These are phyloP conservation scores for Ariolimax columbianus DNA, from an alignment of 2,888 invertebrate species.

Conservation along the genomic window DNA sequence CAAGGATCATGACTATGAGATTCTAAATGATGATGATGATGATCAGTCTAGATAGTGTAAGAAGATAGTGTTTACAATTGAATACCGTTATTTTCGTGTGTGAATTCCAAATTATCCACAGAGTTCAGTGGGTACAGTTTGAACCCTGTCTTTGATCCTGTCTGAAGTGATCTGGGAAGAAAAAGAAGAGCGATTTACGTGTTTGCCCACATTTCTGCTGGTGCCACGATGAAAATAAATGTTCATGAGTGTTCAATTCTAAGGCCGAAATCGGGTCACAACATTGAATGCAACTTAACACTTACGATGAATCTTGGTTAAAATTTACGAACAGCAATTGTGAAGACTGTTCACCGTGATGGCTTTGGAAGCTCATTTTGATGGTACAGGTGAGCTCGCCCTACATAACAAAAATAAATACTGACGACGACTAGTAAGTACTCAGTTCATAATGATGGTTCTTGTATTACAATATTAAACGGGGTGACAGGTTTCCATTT, in stretches of 20 bases:
- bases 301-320: constrained; percentile 99
- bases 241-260: not conserved
- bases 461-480: too few relatives aligned
- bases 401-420: not conserved
- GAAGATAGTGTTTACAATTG: too few relatives aligned
- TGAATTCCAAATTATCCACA: constrained; percentile 89
- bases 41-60: too few relatives aligned
- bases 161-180: constrained; percentile 86
- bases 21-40: too few relatives aligned
- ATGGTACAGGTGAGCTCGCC: constrained; percentile 79
- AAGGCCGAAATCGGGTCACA: not conserved
- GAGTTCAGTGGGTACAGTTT: constrained; percentile 90
- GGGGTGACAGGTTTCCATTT: constrained; percentile 37
- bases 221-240: too few relatives aligned
- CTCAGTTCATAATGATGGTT: not conserved
- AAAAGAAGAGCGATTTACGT: not conserved
- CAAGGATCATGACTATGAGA: not conserved
- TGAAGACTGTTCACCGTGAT: constrained; percentile 84
- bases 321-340: constrained; percentile 96
- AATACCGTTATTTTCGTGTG: constrained; percentile 88
- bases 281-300: constrained; percentile 66
- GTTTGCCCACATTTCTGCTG: too few relatives aligned
- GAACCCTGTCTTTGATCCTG: constrained; percentile 94
- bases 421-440: not conserved
- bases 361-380: constrained; percentile 91